Percentiles rank a stretch among this genome's conserved stretches.
Evolutionary conservation across 1,140 invertebrate genomes (phyloP).

Genomic region (Rhyacophila brunnea): DNA sequence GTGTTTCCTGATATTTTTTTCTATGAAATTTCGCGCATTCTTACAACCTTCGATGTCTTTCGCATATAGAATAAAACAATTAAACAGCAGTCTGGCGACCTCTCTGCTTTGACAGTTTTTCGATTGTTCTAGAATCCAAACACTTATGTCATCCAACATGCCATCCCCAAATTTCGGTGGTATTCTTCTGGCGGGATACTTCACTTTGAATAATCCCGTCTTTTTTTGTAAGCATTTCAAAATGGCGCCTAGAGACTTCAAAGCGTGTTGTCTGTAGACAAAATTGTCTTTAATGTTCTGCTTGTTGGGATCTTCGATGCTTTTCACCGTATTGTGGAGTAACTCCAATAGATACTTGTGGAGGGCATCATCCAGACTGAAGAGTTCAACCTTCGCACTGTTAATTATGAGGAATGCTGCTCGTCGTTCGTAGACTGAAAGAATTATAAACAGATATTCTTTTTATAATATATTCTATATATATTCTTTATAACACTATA

Average conservation of each 20-base stretch:
- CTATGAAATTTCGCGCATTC: background rate
- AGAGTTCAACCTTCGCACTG: conserved; percentile 5
- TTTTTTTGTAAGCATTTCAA: conserved; percentile 22
- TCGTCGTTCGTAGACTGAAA: conserved; percentile 23
- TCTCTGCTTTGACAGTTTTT: conserved; percentile 6
- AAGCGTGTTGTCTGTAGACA: conserved; percentile 11
- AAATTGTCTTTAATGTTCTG: background rate
- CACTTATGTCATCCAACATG: conserved; percentile 11
- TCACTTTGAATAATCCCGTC: conserved; percentile 14
- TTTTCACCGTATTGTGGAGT: conserved; percentile 22
- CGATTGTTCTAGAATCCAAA: conserved; percentile 25
- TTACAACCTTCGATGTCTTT: conserved; percentile 14
- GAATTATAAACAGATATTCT: too few relatives aligned
- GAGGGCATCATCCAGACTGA: conserved; percentile 20
- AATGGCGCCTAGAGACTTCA: conserved; percentile 19
- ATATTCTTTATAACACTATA: too few relatives aligned
- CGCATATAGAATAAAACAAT: conserved; percentile 8
- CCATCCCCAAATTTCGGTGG: conserved; percentile 20
- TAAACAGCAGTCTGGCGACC: conserved; percentile 10
- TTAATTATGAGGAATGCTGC: conserved; percentile 27
- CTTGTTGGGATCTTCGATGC: conserved; percentile 9
- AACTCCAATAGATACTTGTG: conserved; percentile 28
- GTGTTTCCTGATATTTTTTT: conserved; percentile 11
- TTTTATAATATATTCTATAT: too few relatives aligned
- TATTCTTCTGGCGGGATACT: conserved; percentile 3